phyloP scores from a whole-genome alignment of 2,888 invertebrate genomes.

The Microchrysa polita region DNA sequence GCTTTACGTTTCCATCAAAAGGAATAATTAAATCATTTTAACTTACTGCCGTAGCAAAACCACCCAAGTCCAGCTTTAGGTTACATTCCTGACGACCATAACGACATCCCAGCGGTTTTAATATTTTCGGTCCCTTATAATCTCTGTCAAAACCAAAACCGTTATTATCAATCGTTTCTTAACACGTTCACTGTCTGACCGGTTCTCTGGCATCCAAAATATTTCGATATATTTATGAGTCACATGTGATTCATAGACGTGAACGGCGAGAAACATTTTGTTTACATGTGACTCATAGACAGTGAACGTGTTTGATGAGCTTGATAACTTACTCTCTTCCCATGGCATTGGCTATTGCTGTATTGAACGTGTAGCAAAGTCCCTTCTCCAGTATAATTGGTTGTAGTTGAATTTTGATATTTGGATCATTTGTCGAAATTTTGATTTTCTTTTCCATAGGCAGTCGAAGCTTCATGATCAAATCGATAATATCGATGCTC shows the following conservation, averaged over 20 bases:
- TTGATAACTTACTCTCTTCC: slow-evolving; percentile 30
- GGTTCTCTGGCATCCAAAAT: no score
- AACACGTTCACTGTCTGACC: no score
- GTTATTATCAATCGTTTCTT: no score
- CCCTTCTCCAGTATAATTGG: slow-evolving; percentile 70
- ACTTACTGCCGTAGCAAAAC: slow-evolving; percentile 1
- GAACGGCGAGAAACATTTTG: no score
- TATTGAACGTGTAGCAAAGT: slow-evolving; percentile 69
- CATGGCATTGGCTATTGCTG: slow-evolving; percentile 53
- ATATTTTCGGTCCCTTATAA: neutral
- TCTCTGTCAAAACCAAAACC: no score
- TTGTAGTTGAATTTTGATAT: slow-evolving; percentile 18
- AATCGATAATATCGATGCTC: slow-evolving; percentile 57
- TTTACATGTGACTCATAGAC: no score
- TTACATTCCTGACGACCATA: slow-evolving; percentile 27
- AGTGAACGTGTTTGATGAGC: no score
- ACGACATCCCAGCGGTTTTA: slow-evolving; percentile 9
- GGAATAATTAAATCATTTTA: no score
- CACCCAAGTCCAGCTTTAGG: slow-evolving; percentile 13
- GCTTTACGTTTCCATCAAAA: no score
- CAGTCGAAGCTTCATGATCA: slow-evolving; percentile 38
- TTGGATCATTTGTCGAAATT: slow-evolving; percentile 23
- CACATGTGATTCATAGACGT: no score
- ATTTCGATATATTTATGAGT: no score
- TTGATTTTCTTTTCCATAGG: slow-evolving; percentile 2